Evolutionary conservation across 1,140 invertebrate species (phyloP), one percentile per base, ranked within the genome.

Genomic region (Aporrectodea caliginosa): DNA sequence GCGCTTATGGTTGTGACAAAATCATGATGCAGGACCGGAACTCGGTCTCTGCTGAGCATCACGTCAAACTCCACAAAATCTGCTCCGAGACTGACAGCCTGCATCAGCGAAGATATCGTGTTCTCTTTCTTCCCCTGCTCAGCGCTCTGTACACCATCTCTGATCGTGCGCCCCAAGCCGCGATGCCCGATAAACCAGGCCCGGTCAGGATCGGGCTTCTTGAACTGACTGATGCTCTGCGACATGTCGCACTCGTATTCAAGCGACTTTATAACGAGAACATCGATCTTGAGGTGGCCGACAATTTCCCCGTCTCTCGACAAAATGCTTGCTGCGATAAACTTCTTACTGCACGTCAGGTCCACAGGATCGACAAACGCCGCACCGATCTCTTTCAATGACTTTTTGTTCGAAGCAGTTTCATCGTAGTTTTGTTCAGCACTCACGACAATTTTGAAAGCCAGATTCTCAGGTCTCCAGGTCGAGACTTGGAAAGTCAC

Each of bases 21-120:
- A 43, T 76, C 75, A 58, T 76, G 75, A 43, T 76, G 43, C 33
- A 76, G 29, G 29, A 76, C 31, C 27, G 75, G 75, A 29, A 76
- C 31, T 35, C 43, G 33, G 33, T 76, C 75, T 35, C 43, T 35
- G n/a, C 34, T 76, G 12, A 76, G 75, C 33, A 76, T 68, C 0
- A 76, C 75, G 27, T 76, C 75, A 58, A 76, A 76, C 43, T 76
- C 75, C 0, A 76, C 43, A n/a, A 76, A 35, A 16, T 68, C 43
- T 27, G 43, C 43, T 35, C 75, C 75, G 22, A 30, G 58, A 33
- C 43, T 14, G 29, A 35, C 34, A 29, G 75, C 75, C n/a, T 58
- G 16, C n/a, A 27, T 35, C 27, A 76, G 43, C 27, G 75, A 76
- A 0, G 33, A 32, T 27, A 76, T 22, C 16, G 75, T 76, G 27